Base-by-base conservation (phyloP, 2,888 invertebrate species). In the Thumatha senex region DNA sequence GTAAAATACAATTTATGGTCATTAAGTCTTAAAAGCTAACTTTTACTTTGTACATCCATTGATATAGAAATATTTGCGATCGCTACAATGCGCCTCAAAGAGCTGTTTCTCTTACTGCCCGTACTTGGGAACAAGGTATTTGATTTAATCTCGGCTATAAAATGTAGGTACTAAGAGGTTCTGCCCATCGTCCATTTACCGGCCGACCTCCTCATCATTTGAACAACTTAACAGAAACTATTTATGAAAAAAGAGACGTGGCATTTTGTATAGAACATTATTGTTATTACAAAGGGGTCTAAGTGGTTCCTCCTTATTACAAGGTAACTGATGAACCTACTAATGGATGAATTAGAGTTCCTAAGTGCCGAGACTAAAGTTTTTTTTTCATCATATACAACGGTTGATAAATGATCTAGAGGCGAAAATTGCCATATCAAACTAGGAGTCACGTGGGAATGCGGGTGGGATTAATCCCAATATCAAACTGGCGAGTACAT, bases 141-240 rank as follows among this genome's bases (percentile, higher is more conserved):
- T 61, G 61, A 65, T 65, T 63, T 65, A 64, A 61, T 65, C 61
- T 56, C 52, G 14, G 63, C 56, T 58, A 60, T 63, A 65, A 64
- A 64, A 64, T 52, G 59, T 51, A 53, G 47, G 41, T 38, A 39
- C 60, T 65, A 65, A 65, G 63, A 65, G 65, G 58, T 54, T 64
- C 51, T 36, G 40, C 61, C 65, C 56, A 63, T 57, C 58, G 55
- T 54, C 51, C 58, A 61, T 65, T 65, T 61, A 56, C 48, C 44
- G 51, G 54, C 57, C 55, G 18, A 52, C 53, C 42, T 46, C 48
- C 48, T 64, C 59, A 61, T 53, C 56, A 64, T 64, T 59, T 48
- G 49, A 51, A 52, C 53, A 41, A 53, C 50, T 53, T 47, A 42
- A 11, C 24, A 15, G 33, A 42, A 31, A 9, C 15, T 31, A n/a